Evolutionary conservation across 2,113 vertebrate genomes (phyloP), one percentile per base, ranked within the genome.

Genomic region (Megaleporinus macrocephalus): DNA sequence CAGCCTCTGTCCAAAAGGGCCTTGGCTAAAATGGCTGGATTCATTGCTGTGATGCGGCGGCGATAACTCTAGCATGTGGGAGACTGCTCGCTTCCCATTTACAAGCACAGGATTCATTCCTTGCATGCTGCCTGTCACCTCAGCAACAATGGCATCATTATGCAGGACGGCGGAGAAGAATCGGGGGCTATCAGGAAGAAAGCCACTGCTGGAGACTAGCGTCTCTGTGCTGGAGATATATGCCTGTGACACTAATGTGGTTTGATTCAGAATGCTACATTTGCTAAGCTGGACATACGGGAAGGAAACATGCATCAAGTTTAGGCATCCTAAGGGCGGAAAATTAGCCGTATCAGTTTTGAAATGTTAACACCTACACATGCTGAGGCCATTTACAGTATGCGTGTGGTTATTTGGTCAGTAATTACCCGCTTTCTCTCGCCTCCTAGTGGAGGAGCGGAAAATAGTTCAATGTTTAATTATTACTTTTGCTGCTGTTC

Each of bases 91-190:
- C 78, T 89, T 89, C 84, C 83, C 82, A 81, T 92, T 61, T 92
- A 85, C 86, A 93, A 87, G 88, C 85, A 76, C 89, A 88, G 85
- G 89, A 93, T 91, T 89, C 83, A 94, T 93, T 86, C 82, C 82
- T 78, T 89, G 78, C 59, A 30, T 88, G 89, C 82, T 92, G 88
- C 81, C 69, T 87, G 88, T 89, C 91, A 92, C 89, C 85, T 93
- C 83, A 61, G 78, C 83, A 88, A 89, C 88, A 92, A 83, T 86
- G 87, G 81, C 69, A 24, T 81, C 86, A 89, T 93, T 92, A 92
- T 92, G 86, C 79, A 89, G 82, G 88, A 91, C 91, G 87, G 55
- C 59, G 82, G 70, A 84, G 36, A 86, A 91, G 92, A 90, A 94
- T 92, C 88, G 82, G 87, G 65, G 83, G 70, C 86, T 81, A 91